phyloP scores from a whole-genome alignment of 2,888 invertebrate genomes.

The Lucinisca nassula region DNA sequence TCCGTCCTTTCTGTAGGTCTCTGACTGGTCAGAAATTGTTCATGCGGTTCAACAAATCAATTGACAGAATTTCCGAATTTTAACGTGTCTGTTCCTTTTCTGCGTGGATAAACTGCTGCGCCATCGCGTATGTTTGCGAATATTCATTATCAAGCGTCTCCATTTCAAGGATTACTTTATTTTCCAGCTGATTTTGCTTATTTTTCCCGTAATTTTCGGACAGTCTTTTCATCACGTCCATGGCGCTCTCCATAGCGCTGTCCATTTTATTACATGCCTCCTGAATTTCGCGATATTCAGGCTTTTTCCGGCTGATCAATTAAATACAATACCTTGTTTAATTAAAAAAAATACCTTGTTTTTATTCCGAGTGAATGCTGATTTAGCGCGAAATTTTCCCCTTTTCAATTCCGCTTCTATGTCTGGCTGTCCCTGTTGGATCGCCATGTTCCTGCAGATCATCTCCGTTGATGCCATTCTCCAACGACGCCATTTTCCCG shows the following conservation, averaged over 20 bases:
- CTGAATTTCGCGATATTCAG: background rate
- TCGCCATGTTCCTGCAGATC: background rate
- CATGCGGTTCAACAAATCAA: background rate
- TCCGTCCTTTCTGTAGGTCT: background rate
- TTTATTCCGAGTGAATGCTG: background rate
- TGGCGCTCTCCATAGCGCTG: background rate
- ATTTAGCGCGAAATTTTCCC: background rate
- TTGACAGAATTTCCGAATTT: background rate
- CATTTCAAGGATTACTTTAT: background rate
- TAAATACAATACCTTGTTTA: too few relatives aligned
- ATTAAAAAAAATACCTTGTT: too few relatives aligned
- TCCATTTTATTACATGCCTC: background rate
- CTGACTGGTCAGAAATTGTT: background rate
- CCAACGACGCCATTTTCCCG: background rate
- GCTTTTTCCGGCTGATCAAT: too few relatives aligned
- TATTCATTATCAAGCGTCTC: background rate
- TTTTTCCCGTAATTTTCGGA: background rate
- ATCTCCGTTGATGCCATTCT: background rate
- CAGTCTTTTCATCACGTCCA: background rate
- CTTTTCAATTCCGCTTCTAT: background rate
- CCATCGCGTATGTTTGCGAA: background rate
- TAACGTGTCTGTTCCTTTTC: background rate
- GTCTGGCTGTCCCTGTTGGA: background rate
- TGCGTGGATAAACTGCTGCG: background rate
- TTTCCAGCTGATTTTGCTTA: background rate